phyloP scores from a whole-genome alignment of 2,113 vertebrate genomes.

The Ptychochromis oligacanthus region DNA sequence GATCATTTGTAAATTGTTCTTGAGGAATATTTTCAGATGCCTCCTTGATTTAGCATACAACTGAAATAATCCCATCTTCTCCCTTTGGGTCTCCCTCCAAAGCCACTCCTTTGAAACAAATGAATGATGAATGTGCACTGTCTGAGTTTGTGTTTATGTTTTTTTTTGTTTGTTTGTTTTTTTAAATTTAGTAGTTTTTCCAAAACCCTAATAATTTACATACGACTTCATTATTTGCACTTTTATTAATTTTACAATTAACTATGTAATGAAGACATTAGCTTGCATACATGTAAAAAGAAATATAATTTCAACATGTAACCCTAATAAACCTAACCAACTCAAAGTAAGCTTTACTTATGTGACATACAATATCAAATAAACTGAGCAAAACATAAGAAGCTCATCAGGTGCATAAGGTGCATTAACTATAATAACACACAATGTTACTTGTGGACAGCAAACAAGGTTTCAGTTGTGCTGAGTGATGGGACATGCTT shows the following conservation, averaged over 20 bases:
- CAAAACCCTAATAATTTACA: neutral
- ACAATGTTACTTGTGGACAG: neutral
- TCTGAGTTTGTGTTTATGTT: neutral
- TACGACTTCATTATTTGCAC: neutral
- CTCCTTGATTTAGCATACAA: neutral
- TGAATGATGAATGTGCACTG: neutral
- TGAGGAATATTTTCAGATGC: neutral
- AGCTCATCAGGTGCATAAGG: neutral
- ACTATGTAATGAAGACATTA: neutral
- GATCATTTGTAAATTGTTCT: neutral
- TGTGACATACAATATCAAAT: neutral
- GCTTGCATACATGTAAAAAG: neutral
- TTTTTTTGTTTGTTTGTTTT: too few species aligned
- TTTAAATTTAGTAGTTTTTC: neutral
- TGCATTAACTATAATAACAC: neutral
- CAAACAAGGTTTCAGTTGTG: neutral
- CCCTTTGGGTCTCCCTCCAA: neutral
- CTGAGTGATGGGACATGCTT: neutral
- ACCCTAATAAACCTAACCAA: neutral
- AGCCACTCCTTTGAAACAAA: neutral
- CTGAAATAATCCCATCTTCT: neutral
- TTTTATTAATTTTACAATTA: neutral
- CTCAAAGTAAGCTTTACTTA: neutral
- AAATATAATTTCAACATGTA: neutral
- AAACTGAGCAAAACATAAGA: neutral